These are phyloP conservation scores for Pinna nobilis DNA, from an alignment of 1,140 invertebrate genomes.

Conservation along the genomic window DNA sequence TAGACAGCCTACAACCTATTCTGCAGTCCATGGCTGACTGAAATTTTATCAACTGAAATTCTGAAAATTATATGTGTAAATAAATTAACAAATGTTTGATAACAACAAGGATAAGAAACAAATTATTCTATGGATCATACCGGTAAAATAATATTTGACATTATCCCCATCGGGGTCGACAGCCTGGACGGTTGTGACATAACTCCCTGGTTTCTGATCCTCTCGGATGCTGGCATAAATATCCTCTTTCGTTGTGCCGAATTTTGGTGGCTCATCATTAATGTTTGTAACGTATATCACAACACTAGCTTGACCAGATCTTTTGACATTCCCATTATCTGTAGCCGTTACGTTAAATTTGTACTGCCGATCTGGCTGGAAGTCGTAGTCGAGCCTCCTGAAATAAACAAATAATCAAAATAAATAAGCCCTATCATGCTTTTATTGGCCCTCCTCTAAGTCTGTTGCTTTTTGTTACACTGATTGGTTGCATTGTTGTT, in stretches of 20 bases:
- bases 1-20: too few species aligned
- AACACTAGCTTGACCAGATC: slow-evolving; percentile 85
- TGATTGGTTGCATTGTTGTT: too few species aligned
- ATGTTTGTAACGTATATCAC: slow-evolving; percentile 67
- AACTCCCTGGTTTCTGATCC: slow-evolving; percentile 92
- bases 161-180: slow-evolving; percentile 88
- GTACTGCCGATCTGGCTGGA: slow-evolving; percentile 56
- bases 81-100: neutral
- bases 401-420: neutral
- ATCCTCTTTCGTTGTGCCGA: slow-evolving; percentile 81
- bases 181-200: slow-evolving; percentile 92
- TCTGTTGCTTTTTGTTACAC: too few species aligned
- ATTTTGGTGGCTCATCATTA: slow-evolving; percentile 70
- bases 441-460: neutral
- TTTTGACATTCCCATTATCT: slow-evolving; percentile 74
- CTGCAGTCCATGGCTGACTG: too few species aligned
- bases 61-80: too few species aligned
- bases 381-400: slow-evolving; percentile 66
- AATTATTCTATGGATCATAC: slow-evolving; percentile 34
- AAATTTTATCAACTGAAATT: too few species aligned
- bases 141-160: slow-evolving; percentile 65
- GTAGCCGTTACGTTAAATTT: slow-evolving; percentile 67
- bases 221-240: slow-evolving; percentile 93
- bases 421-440: neutral
- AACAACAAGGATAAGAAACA: neutral